These are phyloP conservation scores for Dicaeum eximium DNA, from an alignment of 2,113 vertebrate genomes.

Conservation along the genomic window DNA sequence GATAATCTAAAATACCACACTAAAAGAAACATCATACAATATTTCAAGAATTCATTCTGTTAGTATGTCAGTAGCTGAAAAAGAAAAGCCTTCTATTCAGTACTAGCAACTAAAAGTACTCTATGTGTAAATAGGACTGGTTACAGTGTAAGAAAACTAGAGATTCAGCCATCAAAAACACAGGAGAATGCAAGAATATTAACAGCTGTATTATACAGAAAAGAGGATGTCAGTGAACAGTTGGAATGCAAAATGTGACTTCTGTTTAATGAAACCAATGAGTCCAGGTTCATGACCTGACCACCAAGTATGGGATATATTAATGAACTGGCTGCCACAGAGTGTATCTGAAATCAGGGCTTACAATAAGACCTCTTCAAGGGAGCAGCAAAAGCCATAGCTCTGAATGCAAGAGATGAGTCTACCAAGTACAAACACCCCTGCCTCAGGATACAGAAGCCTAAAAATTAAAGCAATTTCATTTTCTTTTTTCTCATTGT, in stretches of 20 bases:
- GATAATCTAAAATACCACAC: not conserved
- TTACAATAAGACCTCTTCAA: not conserved
- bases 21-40: not conserved
- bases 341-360: not conserved
- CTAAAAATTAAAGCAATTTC: not conserved
- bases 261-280: not conserved
- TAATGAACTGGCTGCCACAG: not conserved
- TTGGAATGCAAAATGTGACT: not conserved
- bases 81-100: not conserved
- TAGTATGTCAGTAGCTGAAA: not conserved
- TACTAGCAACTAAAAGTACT: not conserved
- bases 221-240: not conserved
- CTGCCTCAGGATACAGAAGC: not conserved
- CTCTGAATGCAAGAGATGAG: not conserved
- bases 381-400: not conserved
- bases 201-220: not conserved
- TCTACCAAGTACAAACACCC: not conserved
- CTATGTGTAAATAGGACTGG: not conserved
- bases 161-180: not conserved
- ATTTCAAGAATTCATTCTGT: not conserved
- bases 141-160: not conserved
- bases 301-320: not conserved
- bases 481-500: not conserved
- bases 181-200: accelerated
- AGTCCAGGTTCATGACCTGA: not conserved